Evolutionary conservation across 2,797 vertebrate genomes (phyloP).

Genomic region (Pempheris klunzingeri): DNA sequence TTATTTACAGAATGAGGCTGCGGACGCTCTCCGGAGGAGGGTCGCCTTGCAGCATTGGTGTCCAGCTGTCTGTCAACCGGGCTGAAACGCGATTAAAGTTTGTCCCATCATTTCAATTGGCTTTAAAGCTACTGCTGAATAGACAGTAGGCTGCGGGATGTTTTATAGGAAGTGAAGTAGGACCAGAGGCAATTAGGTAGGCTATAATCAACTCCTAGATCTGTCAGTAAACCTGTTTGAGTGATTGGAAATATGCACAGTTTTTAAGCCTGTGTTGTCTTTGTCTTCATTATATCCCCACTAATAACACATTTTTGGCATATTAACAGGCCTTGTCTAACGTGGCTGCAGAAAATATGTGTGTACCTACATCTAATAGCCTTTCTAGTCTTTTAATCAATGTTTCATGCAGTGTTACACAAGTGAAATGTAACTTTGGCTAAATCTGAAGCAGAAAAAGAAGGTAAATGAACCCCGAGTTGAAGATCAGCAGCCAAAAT

Average conservation of each 20-base stretch:
- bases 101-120: not conserved
- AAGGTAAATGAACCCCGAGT: not conserved
- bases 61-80: not conserved
- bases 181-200: not conserved
- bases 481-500: not conserved
- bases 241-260: not conserved
- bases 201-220: not conserved
- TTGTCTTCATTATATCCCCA: not conserved
- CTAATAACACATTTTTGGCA: not conserved
- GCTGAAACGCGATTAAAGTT: conserved; percentile 47
- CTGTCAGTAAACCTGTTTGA: not conserved
- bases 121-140: not conserved
- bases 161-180: not conserved
- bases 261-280: not conserved
- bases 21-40: conserved; percentile 1
- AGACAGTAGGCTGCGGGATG: too few relatives aligned
- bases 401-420: not conserved
- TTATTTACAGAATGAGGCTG: not conserved
- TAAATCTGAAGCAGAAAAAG: not conserved
- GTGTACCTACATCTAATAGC: not conserved
- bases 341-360: conserved; percentile 7
- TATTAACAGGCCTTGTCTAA: not conserved
- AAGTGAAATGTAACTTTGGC: not conserved
- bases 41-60: conserved; percentile 1
- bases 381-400: not conserved